phyloP scores from a whole-genome alignment of 2,113 vertebrate genomes.

The Lota lota region DNA sequence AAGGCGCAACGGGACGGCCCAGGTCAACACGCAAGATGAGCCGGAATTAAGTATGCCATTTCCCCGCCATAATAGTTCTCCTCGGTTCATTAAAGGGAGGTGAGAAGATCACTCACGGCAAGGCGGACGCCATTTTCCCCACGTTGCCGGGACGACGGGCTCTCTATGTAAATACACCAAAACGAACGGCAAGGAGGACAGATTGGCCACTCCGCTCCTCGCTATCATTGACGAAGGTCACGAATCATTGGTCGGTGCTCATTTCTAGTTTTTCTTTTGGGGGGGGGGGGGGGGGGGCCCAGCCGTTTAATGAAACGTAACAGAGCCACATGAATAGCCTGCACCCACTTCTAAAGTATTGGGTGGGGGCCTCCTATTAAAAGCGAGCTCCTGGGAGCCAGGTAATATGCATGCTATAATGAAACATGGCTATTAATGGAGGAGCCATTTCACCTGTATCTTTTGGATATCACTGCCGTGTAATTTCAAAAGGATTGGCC shows the following conservation, averaged over 20 bases:
- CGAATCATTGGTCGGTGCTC: constrained; percentile 72
- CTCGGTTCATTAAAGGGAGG: constrained; percentile 94
- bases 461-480: constrained; percentile 77
- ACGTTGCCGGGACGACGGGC: neutral
- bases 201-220: constrained; percentile 45
- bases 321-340: constrained; percentile 65
- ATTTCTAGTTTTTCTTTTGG: constrained; percentile 52
- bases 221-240: constrained; percentile 77
- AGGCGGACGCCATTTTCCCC: constrained; percentile 9
- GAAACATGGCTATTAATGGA: constrained; percentile 82
- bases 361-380: constrained; percentile 67
- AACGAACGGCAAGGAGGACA: neutral
- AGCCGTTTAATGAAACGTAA: constrained; percentile 54
- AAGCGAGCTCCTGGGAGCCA: constrained; percentile 77
- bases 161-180: constrained; percentile 75
- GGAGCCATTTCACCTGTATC: constrained; percentile 79
- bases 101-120: constrained; percentile 71
- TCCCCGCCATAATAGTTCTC: constrained; percentile 90
- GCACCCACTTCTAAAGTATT: constrained; percentile 46
- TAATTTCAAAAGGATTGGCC: constrained; percentile 76
- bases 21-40: constrained; percentile 91
- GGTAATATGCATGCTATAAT: constrained; percentile 85
- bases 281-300: constrained; percentile 7
- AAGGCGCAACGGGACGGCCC: constrained; percentile 81
- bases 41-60: constrained; percentile 98